Percentiles rank a stretch among this genome's conserved stretches.
These are phyloP conservation scores for Capra hircus DNA, from an alignment of 2,113 vertebrate species.

Conservation along the genomic window DNA sequence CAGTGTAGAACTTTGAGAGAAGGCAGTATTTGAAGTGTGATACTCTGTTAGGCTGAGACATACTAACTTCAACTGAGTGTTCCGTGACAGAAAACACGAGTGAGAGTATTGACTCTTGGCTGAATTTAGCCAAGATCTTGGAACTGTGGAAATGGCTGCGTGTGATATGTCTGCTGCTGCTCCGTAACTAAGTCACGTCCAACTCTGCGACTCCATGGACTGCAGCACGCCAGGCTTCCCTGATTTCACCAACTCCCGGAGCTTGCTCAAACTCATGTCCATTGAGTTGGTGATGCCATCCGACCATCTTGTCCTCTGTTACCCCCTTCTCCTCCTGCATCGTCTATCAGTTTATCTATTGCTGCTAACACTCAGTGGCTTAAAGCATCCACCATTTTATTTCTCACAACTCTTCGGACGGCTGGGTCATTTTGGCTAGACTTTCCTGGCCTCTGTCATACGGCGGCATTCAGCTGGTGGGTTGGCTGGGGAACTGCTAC, in stretches of 20 bases:
- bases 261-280: neutral
- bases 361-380: neutral
- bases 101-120: neutral
- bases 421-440: neutral
- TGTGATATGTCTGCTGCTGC: neutral
- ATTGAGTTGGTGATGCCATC: neutral
- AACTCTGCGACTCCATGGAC: neutral
- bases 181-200: neutral
- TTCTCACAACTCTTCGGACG: neutral
- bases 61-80: neutral
- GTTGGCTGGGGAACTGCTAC: neutral
- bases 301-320: neutral
- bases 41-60: neutral
- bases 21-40: constrained; percentile 4
- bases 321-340: neutral
- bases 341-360: neutral
- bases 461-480: neutral
- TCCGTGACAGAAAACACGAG: neutral
- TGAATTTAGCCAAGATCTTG: neutral
- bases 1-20: neutral
- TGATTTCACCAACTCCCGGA: neutral
- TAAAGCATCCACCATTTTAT: neutral
- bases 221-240: neutral
- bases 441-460: neutral
- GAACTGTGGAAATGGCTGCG: neutral